Evolutionary conservation across 2,888 invertebrate species (phyloP), one percentile per base, ranked within the genome.

Genomic region (Bombylius major): DNA sequence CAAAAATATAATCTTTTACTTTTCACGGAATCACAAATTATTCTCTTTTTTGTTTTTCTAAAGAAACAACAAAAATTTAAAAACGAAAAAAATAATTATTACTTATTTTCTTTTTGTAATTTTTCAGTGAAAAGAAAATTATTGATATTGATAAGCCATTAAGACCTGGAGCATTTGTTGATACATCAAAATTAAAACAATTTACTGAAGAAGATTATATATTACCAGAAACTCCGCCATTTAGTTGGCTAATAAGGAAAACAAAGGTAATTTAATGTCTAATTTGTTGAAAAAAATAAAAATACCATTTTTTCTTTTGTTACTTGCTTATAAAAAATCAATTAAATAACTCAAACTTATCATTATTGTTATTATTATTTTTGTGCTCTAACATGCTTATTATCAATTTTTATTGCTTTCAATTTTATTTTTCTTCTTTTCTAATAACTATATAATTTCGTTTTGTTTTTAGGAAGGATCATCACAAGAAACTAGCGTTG

Each of bases 111-210:
- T 23, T 36, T 51, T 36, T 51, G 23, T 47, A 33, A 39, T 36
- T 23, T 23, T 23, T 23, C 66, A 80, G 79, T 56, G 86, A 85
- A 44, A 84, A 84, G 63, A 84, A 81, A 62, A 79, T 79, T 53
- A 77, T 84, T 48, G 85, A 87, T 54, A 73, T 88, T 51, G 82
- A 82, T 56, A 85, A 85, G 63, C 86, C 86, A 0, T 76, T 88
- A 67, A 84, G 85, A 62, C 82, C 85, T 0, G 89, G 88, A 47
- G 88, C 89, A 1, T 89, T 89, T 71, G 87, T 86, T 7, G 84
- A 84, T 63, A 75, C 78, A 39, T 78, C 79, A n/a, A 82, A 82
- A 67, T 76, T 83, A 51, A 77, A 77, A 50, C 78, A 78, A 67
- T 76, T 70, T 59, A 73, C 75, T 13, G 78, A 78, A 61, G 77